These are phyloP conservation scores for Arctocebus calabarensis DNA, from an alignment of 2,797 vertebrate species.

Conservation along the genomic window DNA sequence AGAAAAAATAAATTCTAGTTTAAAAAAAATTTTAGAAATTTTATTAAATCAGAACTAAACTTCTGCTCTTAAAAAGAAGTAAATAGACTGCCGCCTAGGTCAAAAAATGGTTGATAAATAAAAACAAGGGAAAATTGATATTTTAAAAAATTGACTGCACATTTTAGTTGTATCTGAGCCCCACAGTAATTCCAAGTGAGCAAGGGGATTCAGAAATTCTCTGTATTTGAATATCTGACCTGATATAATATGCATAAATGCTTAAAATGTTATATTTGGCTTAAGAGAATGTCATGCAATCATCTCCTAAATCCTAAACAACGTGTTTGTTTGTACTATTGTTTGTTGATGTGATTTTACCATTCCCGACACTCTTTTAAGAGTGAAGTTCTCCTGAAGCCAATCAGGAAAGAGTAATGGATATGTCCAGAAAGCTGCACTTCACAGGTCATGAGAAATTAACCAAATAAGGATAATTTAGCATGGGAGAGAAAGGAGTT, in stretches of 20 bases:
- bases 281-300: neutral
- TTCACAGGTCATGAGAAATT: conserved; percentile 41
- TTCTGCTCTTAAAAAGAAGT: neutral
- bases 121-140: neutral
- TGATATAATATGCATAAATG: conserved; percentile 25
- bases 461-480: conserved; percentile 48
- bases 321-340: neutral
- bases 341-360: conserved; percentile 1
- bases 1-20: conserved; percentile 14
- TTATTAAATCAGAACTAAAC: neutral
- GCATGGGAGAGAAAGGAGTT: neutral
- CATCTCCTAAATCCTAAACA: neutral
- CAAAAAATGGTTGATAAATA: neutral
- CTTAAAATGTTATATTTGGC: neutral
- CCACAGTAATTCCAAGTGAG: neutral
- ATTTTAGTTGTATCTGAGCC: neutral
- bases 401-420: conserved; percentile 59
- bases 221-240: neutral
- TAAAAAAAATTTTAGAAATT: neutral
- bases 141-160: neutral
- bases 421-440: conserved; percentile 63
- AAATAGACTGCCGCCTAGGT: neutral
- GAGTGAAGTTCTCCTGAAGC: conserved; percentile 47
- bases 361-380: neutral
- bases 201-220: neutral